Evolutionary conservation across 2,888 invertebrate species (phyloP).

Genomic region (Xestobium rufovillosum): DNA sequence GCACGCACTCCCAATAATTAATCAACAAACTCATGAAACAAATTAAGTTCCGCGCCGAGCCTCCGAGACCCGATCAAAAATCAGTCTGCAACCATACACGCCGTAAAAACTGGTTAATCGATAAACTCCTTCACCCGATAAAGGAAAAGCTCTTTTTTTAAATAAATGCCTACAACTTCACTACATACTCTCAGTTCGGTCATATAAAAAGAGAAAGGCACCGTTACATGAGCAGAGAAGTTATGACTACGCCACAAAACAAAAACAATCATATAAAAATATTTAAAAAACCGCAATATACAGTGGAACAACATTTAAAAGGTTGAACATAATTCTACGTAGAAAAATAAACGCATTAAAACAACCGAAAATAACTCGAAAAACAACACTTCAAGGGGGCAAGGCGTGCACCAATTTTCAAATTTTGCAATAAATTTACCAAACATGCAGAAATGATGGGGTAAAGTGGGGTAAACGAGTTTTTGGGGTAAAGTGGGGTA

Average conservation of each 20-base stretch:
- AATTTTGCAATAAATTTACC: constrained; percentile 7
- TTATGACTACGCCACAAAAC: constrained; percentile 34
- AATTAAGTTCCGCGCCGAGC: constrained; percentile 28
- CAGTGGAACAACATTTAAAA: too few relatives aligned
- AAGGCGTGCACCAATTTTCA: constrained; percentile 11
- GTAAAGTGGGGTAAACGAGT: too few relatives aligned
- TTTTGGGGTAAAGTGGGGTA: too few relatives aligned
- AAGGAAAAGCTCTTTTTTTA: constrained; percentile 21
- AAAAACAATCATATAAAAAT: constrained; percentile 25
- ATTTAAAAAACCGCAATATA: constrained; percentile 28
- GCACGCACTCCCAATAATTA: constrained; percentile 18
- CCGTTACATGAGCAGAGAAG: constrained; percentile 38
- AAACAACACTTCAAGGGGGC: constrained; percentile 11
- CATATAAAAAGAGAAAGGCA: constrained; percentile 41
- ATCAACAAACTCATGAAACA: constrained; percentile 29
- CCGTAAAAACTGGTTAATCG: background rate
- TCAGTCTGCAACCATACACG: constrained; percentile 30
- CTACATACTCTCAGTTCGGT: constrained; percentile 35
- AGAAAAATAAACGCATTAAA: constrained; percentile 21
- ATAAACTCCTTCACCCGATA: constrained; percentile 2
- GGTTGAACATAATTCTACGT: constrained; percentile 12
- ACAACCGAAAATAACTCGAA: constrained; percentile 22
- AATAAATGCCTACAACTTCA: constrained; percentile 6
- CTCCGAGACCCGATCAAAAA: constrained; percentile 20
- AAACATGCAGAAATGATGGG: background rate